phyloP scores from a whole-genome alignment of 2,797 vertebrate species.

The Cryptoblepharus egeriae region DNA sequence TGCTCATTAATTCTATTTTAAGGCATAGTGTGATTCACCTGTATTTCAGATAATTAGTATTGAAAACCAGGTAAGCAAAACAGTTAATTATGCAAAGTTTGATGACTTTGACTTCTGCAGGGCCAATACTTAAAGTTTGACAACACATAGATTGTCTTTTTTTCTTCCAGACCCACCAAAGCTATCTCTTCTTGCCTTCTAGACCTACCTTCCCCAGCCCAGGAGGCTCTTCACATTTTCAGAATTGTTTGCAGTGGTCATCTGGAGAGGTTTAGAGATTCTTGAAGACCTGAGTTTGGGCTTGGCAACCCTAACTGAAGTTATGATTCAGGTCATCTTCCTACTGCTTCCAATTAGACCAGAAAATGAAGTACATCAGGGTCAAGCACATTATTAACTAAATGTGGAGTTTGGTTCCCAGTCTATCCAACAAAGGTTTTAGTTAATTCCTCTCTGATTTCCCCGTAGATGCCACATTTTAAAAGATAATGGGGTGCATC shows the following conservation, averaged over 20 bases:
- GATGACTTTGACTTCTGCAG: slow-evolving; percentile 40
- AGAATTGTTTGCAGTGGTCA: too few relatives aligned
- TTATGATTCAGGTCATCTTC: too few relatives aligned
- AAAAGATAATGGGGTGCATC: not conserved
- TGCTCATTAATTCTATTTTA: slow-evolving; percentile 73
- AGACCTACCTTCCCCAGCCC: too few relatives aligned
- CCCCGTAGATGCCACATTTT: not conserved
- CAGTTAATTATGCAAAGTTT: slow-evolving; percentile 56
- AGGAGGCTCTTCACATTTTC: too few relatives aligned
- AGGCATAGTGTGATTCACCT: slow-evolving; percentile 64
- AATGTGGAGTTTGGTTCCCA: not conserved
- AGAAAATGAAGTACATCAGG: too few relatives aligned
- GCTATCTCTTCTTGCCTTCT: too few relatives aligned
- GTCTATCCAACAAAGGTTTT: not conserved
- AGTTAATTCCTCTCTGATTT: not conserved
- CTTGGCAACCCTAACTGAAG: too few relatives aligned
- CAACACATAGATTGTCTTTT: not conserved
- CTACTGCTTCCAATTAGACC: too few relatives aligned
- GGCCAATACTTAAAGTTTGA: slow-evolving; percentile 40
- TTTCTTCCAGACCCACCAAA: not conserved
- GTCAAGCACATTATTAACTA: not conserved
- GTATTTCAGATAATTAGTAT: slow-evolving; percentile 62
- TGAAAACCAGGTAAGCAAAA: slow-evolving; percentile 61
- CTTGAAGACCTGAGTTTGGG: too few relatives aligned
- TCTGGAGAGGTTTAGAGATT: too few relatives aligned